phyloP scores from a whole-genome alignment of 1,140 invertebrate species.

The Leptopilina boulardi region DNA sequence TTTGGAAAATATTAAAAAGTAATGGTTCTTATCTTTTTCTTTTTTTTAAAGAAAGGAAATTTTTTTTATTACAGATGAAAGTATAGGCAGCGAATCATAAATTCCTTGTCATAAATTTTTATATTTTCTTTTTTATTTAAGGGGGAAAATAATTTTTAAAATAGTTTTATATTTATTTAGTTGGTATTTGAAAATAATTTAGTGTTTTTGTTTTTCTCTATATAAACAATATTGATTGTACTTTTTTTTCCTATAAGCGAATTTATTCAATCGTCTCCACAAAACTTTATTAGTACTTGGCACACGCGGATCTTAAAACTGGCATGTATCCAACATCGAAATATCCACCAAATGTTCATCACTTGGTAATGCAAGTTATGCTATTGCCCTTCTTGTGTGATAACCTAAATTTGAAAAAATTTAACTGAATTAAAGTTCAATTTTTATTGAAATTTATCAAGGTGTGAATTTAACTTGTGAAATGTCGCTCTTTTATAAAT shows the following conservation, averaged over 20 bases:
- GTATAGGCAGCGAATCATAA: too few species aligned
- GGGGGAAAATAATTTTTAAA: too few species aligned
- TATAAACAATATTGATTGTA: too few species aligned
- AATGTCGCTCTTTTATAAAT: background rate
- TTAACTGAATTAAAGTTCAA: background rate
- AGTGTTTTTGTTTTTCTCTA: too few species aligned
- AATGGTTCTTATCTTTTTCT: too few species aligned
- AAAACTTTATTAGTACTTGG: background rate
- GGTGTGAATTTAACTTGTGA: conserved; percentile 17
- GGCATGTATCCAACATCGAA: background rate
- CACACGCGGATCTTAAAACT: background rate
- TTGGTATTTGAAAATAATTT: too few species aligned
- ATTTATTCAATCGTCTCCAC: background rate
- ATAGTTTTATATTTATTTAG: too few species aligned
- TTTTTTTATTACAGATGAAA: too few species aligned
- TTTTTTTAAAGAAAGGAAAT: too few species aligned
- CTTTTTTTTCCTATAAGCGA: background rate
- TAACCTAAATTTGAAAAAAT: background rate
- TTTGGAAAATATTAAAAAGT: too few species aligned
- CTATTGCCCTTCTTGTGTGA: background rate
- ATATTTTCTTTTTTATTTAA: too few species aligned
- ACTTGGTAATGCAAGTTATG: background rate
- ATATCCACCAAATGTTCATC: background rate
- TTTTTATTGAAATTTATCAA: conserved; percentile 1
- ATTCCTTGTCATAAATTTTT: too few species aligned